phyloP scores from a whole-genome alignment of 1,140 invertebrate species.

The Drosophila kurseongensis region DNA sequence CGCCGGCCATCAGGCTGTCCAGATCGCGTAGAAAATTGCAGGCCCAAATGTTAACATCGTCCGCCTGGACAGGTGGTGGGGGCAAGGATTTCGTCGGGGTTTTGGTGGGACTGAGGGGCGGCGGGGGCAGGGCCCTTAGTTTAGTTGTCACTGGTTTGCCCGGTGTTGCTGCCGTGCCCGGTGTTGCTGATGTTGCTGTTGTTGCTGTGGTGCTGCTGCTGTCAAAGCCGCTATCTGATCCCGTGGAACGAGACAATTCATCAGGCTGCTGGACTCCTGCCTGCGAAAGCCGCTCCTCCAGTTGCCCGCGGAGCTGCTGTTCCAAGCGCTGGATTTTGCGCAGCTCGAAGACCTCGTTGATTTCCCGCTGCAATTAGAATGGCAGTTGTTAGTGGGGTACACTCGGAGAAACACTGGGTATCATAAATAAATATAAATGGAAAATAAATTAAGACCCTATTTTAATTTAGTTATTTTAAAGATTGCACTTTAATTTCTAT shows the following conservation, averaged over 20 bases:
- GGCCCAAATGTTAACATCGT: slow-evolving; percentile 83
- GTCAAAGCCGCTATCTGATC: slow-evolving; percentile 83
- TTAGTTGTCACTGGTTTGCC: slow-evolving; percentile 70
- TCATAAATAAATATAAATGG: background rate
- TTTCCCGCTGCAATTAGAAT: slow-evolving; percentile 83
- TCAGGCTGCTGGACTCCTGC: slow-evolving; percentile 57
- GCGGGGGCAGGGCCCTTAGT: slow-evolving; percentile 71
- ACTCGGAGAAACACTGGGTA: slow-evolving; percentile 1
- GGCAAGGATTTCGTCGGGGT: background rate
- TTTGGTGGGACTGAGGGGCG: slow-evolving; percentile 51
- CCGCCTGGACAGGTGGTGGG: slow-evolving; percentile 20
- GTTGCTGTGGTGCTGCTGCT: slow-evolving; percentile 70
- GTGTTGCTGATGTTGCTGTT: slow-evolving; percentile 49
- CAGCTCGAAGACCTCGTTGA: slow-evolving; percentile 83
- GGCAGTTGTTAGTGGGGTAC: slow-evolving; percentile 52
- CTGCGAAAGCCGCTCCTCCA: slow-evolving; percentile 47
- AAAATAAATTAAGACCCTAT: no score
- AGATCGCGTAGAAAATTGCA: slow-evolving; percentile 83
- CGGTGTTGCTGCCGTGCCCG: slow-evolving; percentile 16
- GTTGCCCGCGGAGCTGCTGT: slow-evolving; percentile 59
- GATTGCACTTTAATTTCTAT: no score
- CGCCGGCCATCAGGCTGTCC: slow-evolving; percentile 80
- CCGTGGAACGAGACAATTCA: slow-evolving; percentile 82
- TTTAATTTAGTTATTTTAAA: no score
- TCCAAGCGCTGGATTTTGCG: slow-evolving; percentile 72